Conservation (phyloP, 2,888 invertebrate species). For the Leptarthrus brevirostris region DNA sequence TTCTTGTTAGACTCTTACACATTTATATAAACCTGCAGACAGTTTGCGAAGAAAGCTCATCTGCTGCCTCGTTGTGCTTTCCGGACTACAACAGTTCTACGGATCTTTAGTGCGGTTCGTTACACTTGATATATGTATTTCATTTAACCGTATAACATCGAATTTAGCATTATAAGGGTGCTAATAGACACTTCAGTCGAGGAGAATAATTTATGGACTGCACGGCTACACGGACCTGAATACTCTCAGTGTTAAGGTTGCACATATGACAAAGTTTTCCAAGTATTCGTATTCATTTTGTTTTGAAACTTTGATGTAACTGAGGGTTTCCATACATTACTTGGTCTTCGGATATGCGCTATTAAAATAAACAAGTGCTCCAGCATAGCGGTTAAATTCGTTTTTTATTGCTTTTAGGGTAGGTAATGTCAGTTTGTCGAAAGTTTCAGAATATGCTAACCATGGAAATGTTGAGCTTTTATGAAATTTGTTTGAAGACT, state of each 20-base stretch:
- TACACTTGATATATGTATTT: slow-evolving; percentile 58
- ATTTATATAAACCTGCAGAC: neutral
- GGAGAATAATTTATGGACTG: slow-evolving; percentile 48
- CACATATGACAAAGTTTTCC: slow-evolving; percentile 38
- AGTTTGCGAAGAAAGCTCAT: slow-evolving; percentile 45
- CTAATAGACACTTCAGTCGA: slow-evolving; percentile 62
- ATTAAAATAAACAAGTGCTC: too few species aligned
- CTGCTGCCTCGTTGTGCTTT: slow-evolving; percentile 30
- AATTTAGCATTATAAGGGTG: slow-evolving; percentile 63
- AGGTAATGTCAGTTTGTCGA: too few species aligned
- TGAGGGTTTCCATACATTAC: slow-evolving; percentile 15
- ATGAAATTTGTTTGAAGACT: too few species aligned
- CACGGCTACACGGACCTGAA: slow-evolving; percentile 3
- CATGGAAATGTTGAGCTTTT: too few species aligned
- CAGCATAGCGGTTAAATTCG: too few species aligned
- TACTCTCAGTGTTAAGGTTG: neutral
- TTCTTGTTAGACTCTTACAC: slow-evolving; percentile 9
- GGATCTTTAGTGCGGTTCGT: slow-evolving; percentile 58
- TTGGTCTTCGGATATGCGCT: too few species aligned
- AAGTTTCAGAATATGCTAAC: too few species aligned
- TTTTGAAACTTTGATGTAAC: neutral
- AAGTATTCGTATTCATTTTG: slow-evolving; percentile 19
- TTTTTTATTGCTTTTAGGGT: too few species aligned
- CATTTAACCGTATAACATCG: slow-evolving; percentile 56
- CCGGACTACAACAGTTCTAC: slow-evolving; percentile 55